A percentile compares a stretch with the other conserved stretches of the same genome.
Conservation (phyloP, 2,888 invertebrate species). For the Brenthis ino region DNA sequence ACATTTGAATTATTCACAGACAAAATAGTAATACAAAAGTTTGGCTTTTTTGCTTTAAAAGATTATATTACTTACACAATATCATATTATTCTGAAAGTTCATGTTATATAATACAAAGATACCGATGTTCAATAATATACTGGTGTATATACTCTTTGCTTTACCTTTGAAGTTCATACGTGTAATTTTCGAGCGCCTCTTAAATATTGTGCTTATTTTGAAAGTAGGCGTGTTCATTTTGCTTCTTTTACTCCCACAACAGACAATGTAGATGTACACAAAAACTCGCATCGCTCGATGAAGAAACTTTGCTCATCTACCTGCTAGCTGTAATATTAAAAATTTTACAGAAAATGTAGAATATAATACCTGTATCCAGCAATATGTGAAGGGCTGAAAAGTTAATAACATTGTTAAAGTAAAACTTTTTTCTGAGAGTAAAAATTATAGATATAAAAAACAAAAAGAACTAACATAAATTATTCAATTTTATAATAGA, state of each 20-base stretch:
- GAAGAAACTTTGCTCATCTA: constrained; percentile 39
- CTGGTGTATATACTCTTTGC: constrained; percentile 5
- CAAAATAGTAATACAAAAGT: too few species aligned
- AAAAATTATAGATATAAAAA: background rate
- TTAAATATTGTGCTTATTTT: constrained; percentile 37
- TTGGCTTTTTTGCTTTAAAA: too few species aligned
- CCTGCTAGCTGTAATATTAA: constrained; percentile 37
- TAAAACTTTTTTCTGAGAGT: background rate
- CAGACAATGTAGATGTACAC: constrained; percentile 36
- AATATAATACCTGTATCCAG: constrained; percentile 17
- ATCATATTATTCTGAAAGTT: background rate
- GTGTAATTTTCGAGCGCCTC: constrained; percentile 28
- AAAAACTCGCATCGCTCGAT: constrained; percentile 38
- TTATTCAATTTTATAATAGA: too few species aligned
- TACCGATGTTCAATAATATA: constrained; percentile 1
- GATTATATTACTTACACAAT: too few species aligned
- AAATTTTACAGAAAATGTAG: constrained; percentile 26
- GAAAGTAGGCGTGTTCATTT: constrained; percentile 37
- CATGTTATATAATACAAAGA: background rate
- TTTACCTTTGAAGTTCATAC: constrained; percentile 20
- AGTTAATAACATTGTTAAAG: background rate
- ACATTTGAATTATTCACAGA: too few species aligned
- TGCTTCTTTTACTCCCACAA: constrained; percentile 34
- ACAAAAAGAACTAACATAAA: too few species aligned
- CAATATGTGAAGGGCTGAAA: constrained; percentile 5